phyloP scores from a whole-genome alignment of 2,113 vertebrate species.

The Tragelaphus buxtoni region DNA sequence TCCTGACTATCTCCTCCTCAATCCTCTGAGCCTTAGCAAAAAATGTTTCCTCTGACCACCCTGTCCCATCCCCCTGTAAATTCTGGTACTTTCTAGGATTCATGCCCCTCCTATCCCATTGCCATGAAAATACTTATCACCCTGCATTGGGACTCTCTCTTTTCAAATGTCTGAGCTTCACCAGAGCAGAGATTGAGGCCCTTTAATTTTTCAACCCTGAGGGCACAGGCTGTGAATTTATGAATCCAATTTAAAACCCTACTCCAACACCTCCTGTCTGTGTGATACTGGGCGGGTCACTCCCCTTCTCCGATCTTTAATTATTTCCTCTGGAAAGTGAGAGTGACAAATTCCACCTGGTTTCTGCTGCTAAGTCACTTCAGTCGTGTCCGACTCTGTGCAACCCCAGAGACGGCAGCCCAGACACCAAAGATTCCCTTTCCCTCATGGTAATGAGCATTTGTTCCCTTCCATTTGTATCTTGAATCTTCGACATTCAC shows the following conservation, averaged over 20 bases:
- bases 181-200: not conserved
- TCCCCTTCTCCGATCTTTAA: not conserved
- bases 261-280: not conserved
- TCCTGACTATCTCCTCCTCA: not conserved
- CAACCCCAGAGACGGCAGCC: too few relatives aligned
- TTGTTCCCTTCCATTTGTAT: not conserved
- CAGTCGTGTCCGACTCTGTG: too few relatives aligned
- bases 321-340: not conserved
- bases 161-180: not conserved
- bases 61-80: not conserved
- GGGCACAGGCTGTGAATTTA: not conserved
- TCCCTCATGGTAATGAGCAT: fast-evolving
- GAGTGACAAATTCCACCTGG: not conserved
- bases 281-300: not conserved
- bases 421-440: not conserved
- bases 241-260: not conserved
- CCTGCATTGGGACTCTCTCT: not conserved
- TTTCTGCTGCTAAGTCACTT: too few relatives aligned
- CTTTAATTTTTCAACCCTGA: not conserved
- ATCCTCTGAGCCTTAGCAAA: not conserved
- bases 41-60: not conserved
- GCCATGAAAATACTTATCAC: not conserved
- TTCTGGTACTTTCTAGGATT: not conserved
- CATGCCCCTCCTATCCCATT: not conserved
- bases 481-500: not conserved